phyloP scores from a whole-genome alignment of 2,888 invertebrate genomes.

The Lasioglossum figueresi region DNA sequence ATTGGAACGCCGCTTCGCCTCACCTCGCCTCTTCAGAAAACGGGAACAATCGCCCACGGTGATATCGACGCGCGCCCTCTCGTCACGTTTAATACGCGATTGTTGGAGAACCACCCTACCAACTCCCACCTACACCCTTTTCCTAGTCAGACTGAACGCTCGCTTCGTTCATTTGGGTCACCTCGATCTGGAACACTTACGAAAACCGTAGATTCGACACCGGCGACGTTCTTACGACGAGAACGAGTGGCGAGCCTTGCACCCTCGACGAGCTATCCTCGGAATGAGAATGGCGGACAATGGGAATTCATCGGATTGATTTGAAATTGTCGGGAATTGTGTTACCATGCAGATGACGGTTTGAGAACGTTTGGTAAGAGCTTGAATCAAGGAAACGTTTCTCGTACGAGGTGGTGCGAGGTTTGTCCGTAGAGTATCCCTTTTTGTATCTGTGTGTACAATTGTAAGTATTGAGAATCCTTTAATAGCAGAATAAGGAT shows the following conservation, averaged over 20 bases:
- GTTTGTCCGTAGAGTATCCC: too few relatives aligned
- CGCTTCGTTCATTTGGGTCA: slow-evolving; percentile 9
- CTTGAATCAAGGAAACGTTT: neutral
- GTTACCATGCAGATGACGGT: neutral
- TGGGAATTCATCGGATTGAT: neutral
- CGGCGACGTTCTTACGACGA: neutral
- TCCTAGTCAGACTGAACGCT: neutral
- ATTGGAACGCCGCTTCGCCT: slow-evolving; percentile 18
- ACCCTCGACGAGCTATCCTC: neutral
- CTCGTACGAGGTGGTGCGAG: too few relatives aligned
- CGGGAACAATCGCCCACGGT: slow-evolving; percentile 23
- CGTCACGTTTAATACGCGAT: slow-evolving; percentile 9
- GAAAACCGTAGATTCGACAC: neutral
- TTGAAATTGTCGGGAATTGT: neutral
- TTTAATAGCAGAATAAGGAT: too few relatives aligned
- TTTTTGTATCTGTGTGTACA: too few relatives aligned
- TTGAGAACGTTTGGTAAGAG: neutral
- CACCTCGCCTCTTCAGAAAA: neutral
- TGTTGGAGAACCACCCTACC: neutral
- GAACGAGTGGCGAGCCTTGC: neutral
- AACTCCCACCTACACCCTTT: neutral
- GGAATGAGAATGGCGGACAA: neutral
- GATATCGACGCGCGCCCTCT: slow-evolving; percentile 2
- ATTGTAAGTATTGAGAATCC: too few relatives aligned
- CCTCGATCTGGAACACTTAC: slow-evolving; percentile 3